Evolutionary conservation across 2,797 vertebrate species (phyloP).

Genomic region (Schizopygopsis malacanthus): DNA sequence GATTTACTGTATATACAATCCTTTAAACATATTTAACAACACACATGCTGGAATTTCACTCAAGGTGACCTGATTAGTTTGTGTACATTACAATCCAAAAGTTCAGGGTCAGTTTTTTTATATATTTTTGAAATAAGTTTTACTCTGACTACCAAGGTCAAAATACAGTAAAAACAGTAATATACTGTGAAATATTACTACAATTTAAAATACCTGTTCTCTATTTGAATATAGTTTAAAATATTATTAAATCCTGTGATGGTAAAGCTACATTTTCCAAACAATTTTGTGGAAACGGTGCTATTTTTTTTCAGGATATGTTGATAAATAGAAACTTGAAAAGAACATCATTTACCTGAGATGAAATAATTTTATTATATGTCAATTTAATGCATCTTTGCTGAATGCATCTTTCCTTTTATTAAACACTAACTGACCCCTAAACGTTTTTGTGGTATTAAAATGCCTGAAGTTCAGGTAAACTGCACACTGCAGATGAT

Average conservation of each 20-base stretch:
- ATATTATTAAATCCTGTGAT: neutral
- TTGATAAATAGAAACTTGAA: neutral
- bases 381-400: neutral
- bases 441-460: neutral
- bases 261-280: neutral
- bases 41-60: neutral
- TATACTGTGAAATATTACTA: neutral
- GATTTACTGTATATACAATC: conserved; percentile 14
- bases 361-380: neutral
- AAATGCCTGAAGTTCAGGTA: neutral
- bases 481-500: neutral
- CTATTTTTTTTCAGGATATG: neutral
- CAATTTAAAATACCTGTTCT: neutral
- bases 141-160: neutral
- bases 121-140: neutral
- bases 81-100: neutral
- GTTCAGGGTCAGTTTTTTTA: neutral
- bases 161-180: neutral
- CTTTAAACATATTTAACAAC: neutral
- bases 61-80: neutral
- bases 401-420: neutral
- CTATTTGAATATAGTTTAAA: neutral
- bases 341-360: neutral
- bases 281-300: neutral
- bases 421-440: neutral